These are phyloP conservation scores for Listronotus oregonensis DNA, from an alignment of 1,140 invertebrate species.

Conservation along the genomic window DNA sequence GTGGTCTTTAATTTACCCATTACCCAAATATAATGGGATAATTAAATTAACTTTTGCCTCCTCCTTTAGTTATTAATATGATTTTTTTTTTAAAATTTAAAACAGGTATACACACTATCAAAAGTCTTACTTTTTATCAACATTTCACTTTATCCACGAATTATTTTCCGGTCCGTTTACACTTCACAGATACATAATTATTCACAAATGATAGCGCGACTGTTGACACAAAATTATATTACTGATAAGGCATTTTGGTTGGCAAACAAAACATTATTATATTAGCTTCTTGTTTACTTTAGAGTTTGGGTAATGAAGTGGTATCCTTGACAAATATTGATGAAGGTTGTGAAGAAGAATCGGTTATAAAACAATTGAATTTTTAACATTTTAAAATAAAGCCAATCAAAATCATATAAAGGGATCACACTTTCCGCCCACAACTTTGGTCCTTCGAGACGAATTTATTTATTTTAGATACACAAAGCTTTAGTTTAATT, in stretches of 20 bases:
- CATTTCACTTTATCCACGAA: no score
- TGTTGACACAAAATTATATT: conserved; percentile 7
- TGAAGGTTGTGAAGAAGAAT: neutral
- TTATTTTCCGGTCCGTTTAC: no score
- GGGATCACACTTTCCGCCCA: no score
- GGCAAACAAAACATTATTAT: conserved; percentile 4
- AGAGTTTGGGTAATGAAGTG: neutral
- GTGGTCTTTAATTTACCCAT: conserved; percentile 41
- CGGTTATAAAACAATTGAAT: neutral
- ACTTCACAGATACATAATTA: neutral
- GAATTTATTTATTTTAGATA: neutral
- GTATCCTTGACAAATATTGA: no score
- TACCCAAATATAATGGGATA: conserved; percentile 9
- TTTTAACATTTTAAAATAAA: no score
- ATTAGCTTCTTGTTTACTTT: conserved; percentile 7
- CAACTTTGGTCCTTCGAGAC: neutral
- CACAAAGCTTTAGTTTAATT: neutral
- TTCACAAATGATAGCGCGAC: neutral
- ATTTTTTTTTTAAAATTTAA: no score
- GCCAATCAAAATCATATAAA: no score
- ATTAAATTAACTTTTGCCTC: no score
- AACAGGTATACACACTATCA: no score
- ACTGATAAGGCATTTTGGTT: conserved; percentile 1
- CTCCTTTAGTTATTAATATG: no score
- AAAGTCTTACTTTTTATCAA: no score